Conservation (phyloP, 1,140 invertebrate genomes). For the Glossosoma conforme region DNA sequence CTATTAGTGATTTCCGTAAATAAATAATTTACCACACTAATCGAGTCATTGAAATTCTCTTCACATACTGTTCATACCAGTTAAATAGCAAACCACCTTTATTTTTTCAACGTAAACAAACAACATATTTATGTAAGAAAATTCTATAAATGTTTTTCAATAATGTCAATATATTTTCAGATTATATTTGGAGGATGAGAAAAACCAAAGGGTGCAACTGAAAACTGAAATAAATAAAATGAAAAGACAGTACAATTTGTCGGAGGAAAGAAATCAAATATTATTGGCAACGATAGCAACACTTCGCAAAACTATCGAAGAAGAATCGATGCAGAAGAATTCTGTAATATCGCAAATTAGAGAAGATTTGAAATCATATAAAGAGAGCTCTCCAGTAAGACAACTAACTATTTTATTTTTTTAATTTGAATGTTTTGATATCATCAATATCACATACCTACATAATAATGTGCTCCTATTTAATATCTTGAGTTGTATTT, state of each 20-base stretch:
- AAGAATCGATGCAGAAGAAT: slow-evolving; percentile 11
- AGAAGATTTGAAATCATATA: not conserved
- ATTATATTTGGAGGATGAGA: slow-evolving; percentile 12
- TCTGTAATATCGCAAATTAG: not conserved
- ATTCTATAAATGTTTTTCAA: not conserved
- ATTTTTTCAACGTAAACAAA: not conserved
- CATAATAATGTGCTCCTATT: not conserved
- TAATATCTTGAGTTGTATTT: not conserved
- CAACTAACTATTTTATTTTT: not conserved
- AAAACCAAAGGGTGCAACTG: slow-evolving; percentile 8
- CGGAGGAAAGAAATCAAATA: slow-evolving; percentile 28
- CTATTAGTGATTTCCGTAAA: not conserved
- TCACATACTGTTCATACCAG: not conserved
- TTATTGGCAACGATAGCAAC: slow-evolving; percentile 17
- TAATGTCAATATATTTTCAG: slow-evolving; percentile 6
- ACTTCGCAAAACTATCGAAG: slow-evolving; percentile 18
- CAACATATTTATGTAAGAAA: not conserved
- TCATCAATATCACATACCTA: not conserved
- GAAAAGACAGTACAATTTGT: slow-evolving; percentile 23
- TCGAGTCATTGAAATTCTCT: not conserved
- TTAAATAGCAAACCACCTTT: not conserved
- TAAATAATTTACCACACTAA: not conserved
- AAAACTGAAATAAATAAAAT: slow-evolving; percentile 21
- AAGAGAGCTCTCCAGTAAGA: not conserved
- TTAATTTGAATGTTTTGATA: not conserved